Evolutionary conservation across 2,888 invertebrate species (phyloP).

Genomic region (Copidosoma aretas): DNA sequence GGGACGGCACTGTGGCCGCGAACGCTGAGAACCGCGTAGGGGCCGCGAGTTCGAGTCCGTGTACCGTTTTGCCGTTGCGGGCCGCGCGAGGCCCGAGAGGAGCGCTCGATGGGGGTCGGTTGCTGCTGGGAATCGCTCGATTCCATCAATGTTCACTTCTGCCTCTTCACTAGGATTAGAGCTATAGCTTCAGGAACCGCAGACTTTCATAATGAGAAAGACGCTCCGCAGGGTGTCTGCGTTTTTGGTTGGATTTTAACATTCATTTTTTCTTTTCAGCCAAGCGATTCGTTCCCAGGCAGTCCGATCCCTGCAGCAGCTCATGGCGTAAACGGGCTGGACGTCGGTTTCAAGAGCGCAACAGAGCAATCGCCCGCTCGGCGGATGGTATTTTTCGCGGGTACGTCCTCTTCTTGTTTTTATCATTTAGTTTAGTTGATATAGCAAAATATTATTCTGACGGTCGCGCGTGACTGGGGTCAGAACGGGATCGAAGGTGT

Average conservation of each 20-base stretch:
- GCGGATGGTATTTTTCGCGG: background rate
- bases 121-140: background rate
- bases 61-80: background rate
- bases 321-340: too few relatives aligned
- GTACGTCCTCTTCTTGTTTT: too few relatives aligned
- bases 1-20: conserved; percentile 1
- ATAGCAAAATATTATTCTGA: background rate
- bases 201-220: conserved; percentile 25
- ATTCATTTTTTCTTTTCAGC: background rate
- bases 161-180: too few relatives aligned
- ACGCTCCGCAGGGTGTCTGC: conserved; percentile 11
- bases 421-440: background rate
- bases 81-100: background rate
- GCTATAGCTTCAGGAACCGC: conserved; percentile 11
- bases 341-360: background rate
- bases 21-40: background rate
- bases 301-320: too few relatives aligned
- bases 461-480: background rate
- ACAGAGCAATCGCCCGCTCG: background rate
- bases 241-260: background rate
- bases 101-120: background rate
- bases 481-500: background rate
- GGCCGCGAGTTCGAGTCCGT: background rate
- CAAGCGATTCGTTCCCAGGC: too few relatives aligned
- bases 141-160: too few relatives aligned